Evolutionary conservation across 2,888 invertebrate species (phyloP), one percentile per base, ranked within the genome.

Genomic region (Nomada fabriciana): DNA sequence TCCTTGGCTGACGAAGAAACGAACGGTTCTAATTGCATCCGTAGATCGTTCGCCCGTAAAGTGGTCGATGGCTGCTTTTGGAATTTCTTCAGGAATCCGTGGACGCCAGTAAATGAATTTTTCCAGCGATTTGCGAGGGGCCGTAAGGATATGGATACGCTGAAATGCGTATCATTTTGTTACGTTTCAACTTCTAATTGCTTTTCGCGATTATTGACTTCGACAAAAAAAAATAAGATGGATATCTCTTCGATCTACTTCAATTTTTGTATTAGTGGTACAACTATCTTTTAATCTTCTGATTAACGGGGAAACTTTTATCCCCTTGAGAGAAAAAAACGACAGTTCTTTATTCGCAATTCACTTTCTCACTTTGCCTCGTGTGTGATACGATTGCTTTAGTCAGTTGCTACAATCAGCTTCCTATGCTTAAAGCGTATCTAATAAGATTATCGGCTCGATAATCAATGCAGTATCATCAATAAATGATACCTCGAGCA

Each of bases 1-100:
- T 83, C 82, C 82, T 83, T 73, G 72, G 68, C 42, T 69, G 60
- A 70, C 75, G 75, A 68, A 71, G 71, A 64, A 74, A 82, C 72
- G 43, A 36, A 71, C 42, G 67, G 36, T 42, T 80, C 79, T 61
- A 57, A 79, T 80, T 67, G 80, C 67, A 11, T 42, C 60, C 67
- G 18, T n/a, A 20, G 43, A 55, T 73, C 63, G 60, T 63, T 50
- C 23, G 23, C 61, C 20, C 20, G n/a, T 36, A 42, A 61, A 42
- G 36, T 50, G 36, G 43, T 20, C 68, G 53, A 68, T 55, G 36
- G 20, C 68, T 57, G 55, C 36, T 69, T 57, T 23, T 13, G 42
- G 23, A 42, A 42, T 68, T 5, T 42, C 13, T 11, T n/a, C 18
- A n/a, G 42, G n/a, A 53, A 18, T 18, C 42, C 18, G 23, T 23